Conservation (phyloP, 2,888 invertebrate genomes). For the Papilio demoleus region DNA sequence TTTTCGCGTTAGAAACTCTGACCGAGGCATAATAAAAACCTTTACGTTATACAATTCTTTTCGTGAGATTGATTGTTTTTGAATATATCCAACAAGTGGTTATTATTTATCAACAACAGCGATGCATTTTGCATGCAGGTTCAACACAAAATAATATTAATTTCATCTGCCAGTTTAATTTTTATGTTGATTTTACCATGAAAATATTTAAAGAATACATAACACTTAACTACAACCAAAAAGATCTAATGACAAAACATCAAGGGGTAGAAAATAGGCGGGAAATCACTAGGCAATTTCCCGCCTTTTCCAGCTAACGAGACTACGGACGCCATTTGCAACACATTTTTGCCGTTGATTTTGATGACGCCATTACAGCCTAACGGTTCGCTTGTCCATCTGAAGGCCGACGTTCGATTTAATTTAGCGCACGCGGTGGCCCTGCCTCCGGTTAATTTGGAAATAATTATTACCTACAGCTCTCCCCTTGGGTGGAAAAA, state of each 20-base stretch:
- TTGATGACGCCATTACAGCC: slow-evolving; percentile 75
- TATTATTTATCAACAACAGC: background rate
- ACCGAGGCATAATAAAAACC: too few relatives aligned
- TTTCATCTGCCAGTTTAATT: background rate
- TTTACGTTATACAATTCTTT: background rate
- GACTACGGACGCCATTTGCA: slow-evolving; percentile 62
- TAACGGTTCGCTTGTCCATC: slow-evolving; percentile 71
- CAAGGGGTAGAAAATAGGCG: slow-evolving; percentile 41
- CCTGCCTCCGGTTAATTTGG: slow-evolving; percentile 72
- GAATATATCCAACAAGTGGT: background rate
- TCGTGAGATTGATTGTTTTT: background rate
- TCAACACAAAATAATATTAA: background rate
- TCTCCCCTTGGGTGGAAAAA: slow-evolving; percentile 58
- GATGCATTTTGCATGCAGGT: background rate
- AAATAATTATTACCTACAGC: slow-evolving; percentile 74
- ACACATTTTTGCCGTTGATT: slow-evolving; percentile 76
- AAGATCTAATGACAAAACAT: slow-evolving; percentile 42
- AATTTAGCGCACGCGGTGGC: slow-evolving; percentile 74
- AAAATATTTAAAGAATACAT: background rate
- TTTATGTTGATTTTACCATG: background rate
- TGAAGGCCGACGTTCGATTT: slow-evolving; percentile 68
- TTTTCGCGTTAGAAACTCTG: too few relatives aligned
- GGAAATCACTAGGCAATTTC: slow-evolving; percentile 47
- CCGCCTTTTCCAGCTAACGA: slow-evolving; percentile 51
- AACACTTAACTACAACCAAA: slow-evolving; percentile 27